phyloP scores from a whole-genome alignment of 2,888 invertebrate genomes.

The Drosophila monieri region DNA sequence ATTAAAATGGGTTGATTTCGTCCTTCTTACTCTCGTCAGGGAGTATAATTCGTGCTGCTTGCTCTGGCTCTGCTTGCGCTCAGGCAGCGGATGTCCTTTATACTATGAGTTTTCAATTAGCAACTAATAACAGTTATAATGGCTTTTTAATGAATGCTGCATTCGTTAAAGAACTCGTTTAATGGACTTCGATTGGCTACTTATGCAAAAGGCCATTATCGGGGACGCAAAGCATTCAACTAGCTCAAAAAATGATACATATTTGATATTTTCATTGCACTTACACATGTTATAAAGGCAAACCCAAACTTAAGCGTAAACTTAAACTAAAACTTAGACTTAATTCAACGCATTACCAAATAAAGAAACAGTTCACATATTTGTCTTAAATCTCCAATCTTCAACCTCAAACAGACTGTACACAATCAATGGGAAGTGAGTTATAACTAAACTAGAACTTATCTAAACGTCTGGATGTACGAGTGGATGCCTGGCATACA shows the following conservation, averaged over 20 bases:
- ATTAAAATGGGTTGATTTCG: conserved; percentile 47
- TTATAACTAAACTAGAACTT: conserved; percentile 50
- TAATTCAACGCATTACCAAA: conserved; percentile 3
- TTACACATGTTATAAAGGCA: conserved; percentile 1
- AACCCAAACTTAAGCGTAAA: neutral
- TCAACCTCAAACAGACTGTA: conserved; percentile 56
- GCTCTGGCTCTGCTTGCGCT: conserved; percentile 7
- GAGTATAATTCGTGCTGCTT: conserved; percentile 11
- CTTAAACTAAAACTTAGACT: neutral
- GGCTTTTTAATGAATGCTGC: conserved; percentile 52
- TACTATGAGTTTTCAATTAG: conserved; percentile 56
- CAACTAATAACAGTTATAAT: conserved; percentile 71
- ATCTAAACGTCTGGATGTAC: conserved; percentile 33
- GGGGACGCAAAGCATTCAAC: conserved; percentile 26
- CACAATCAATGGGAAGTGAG: conserved; percentile 54
- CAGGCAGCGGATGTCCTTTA: conserved; percentile 7
- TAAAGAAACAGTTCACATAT: conserved; percentile 17
- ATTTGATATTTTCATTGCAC: conserved; percentile 9
- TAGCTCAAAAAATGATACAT: conserved; percentile 23
- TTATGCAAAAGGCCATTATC: conserved; percentile 60
- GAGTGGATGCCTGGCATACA: conserved; percentile 59
- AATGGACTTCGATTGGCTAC: conserved; percentile 76
- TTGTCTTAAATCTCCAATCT: conserved; percentile 26
- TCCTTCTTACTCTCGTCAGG: conserved; percentile 32
- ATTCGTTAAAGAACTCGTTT: conserved; percentile 17